phyloP scores from a whole-genome alignment of 2,888 invertebrate species.

The Noctuana brunneofusca region DNA sequence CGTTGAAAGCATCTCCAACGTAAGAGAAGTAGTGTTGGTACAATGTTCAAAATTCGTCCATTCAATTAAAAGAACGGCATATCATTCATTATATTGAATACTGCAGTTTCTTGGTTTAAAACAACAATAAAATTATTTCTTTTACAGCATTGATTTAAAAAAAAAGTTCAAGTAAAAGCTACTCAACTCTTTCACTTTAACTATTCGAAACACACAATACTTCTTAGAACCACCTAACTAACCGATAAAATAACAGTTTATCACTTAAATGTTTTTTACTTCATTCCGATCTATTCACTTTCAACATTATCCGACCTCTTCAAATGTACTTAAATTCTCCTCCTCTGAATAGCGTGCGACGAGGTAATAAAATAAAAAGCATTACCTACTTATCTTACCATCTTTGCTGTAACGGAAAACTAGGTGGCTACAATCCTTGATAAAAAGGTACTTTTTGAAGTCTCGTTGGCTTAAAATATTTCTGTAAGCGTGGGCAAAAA shows the following conservation, averaged over 20 bases:
- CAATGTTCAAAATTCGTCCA: too few species aligned
- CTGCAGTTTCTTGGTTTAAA: too few species aligned
- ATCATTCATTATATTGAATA: too few species aligned
- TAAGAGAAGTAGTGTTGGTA: too few species aligned
- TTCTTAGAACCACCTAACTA: neutral
- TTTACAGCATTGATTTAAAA: neutral
- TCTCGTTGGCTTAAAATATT: neutral
- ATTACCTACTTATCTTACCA: constrained; percentile 24
- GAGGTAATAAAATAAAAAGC: constrained; percentile 32
- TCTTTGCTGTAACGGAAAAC: constrained; percentile 23
- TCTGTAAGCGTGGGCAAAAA: neutral
- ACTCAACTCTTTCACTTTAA: too few species aligned
- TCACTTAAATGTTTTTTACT: neutral
- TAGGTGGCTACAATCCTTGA: constrained; percentile 11
- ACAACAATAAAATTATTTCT: too few species aligned
- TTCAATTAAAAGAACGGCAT: too few species aligned
- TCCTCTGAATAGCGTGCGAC: constrained; percentile 20
- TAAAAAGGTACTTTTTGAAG: neutral
- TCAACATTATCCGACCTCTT: constrained; percentile 11
- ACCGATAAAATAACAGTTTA: neutral
- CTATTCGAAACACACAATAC: neutral
- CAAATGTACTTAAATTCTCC: constrained; percentile 20
- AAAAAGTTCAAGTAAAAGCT: neutral
- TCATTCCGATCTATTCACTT: neutral
- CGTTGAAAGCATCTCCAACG: too few species aligned